These are phyloP conservation scores for Epinephelus coioides DNA, from an alignment of 2,797 vertebrate genomes.

Conservation along the genomic window DNA sequence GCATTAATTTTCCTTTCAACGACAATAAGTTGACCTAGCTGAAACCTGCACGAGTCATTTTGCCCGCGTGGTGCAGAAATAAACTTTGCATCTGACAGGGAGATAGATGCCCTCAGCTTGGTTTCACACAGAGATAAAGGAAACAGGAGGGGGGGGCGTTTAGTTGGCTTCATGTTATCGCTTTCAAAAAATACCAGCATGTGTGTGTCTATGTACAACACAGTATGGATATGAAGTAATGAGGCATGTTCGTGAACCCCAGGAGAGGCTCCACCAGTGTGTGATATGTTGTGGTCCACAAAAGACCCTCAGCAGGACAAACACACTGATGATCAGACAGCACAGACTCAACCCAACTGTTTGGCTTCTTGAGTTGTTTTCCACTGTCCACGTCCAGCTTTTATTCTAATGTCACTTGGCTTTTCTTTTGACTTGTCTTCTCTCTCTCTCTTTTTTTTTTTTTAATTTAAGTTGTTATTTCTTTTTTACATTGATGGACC, in stretches of 20 bases:
- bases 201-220: constrained; percentile 6
- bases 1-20: constrained; percentile 63
- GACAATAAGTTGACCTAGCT: constrained; percentile 59
- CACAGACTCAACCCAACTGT: neutral
- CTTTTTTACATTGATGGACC: neutral
- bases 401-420: neutral
- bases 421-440: too few species aligned
- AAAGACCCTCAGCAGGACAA: constrained; percentile 37
- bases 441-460: neutral
- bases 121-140: constrained; percentile 49
- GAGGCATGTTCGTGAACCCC: constrained; percentile 19
- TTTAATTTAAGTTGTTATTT: neutral
- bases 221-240: constrained; percentile 44
- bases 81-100: constrained; percentile 66
- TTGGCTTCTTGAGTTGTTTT: neutral
- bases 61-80: constrained; percentile 53
- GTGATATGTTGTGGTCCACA: constrained; percentile 29
- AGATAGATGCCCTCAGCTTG: constrained; percentile 65
- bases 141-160: constrained; percentile 18
- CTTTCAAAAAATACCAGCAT: constrained; percentile 19
- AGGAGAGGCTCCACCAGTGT: constrained; percentile 25
- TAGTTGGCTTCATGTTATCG: constrained; percentile 11
- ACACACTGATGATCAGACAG: constrained; percentile 13
- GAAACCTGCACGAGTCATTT: constrained; percentile 53
- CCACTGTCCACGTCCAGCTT: neutral